phyloP scores from a whole-genome alignment of 2,113 vertebrate species.

The Anolis carolinensis region DNA sequence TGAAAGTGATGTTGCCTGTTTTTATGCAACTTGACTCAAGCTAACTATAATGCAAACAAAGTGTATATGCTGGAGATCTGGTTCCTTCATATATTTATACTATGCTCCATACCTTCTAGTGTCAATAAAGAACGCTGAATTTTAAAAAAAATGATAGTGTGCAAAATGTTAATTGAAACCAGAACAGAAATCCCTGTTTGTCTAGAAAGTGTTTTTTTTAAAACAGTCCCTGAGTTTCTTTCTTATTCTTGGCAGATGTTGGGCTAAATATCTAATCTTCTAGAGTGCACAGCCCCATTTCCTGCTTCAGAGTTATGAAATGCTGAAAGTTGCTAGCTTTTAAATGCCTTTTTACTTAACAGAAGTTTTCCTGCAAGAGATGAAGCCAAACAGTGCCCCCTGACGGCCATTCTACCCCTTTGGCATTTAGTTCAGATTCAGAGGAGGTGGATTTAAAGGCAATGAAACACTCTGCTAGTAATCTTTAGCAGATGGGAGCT shows the following conservation, averaged over 20 bases:
- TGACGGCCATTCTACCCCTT: slow-evolving; percentile 54
- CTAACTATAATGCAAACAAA: background rate
- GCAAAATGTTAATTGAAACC: background rate
- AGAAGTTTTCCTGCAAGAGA: slow-evolving; percentile 17
- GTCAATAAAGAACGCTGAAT: background rate
- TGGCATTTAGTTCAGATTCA: background rate
- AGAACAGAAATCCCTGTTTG: background rate
- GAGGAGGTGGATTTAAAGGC: background rate
- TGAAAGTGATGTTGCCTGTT: background rate
- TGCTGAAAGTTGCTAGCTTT: slow-evolving; percentile 61
- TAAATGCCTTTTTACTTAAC: slow-evolving; percentile 47
- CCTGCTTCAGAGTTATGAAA: slow-evolving; percentile 76
- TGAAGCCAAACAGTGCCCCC: slow-evolving; percentile 77
- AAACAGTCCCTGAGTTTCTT: background rate
- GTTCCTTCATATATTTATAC: background rate
- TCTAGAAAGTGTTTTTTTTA: slow-evolving; percentile 30
- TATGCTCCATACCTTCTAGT: background rate
- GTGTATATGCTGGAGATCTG: background rate
- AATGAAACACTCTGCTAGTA: slow-evolving; percentile 14
- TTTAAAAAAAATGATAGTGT: background rate
- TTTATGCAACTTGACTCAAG: too few species aligned
- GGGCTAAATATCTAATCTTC: slow-evolving; percentile 73
- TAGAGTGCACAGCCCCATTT: slow-evolving; percentile 67
- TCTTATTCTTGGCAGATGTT: slow-evolving; percentile 2
- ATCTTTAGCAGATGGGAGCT: background rate